Evolutionary conservation across 2,113 vertebrate species (phyloP).

Genomic region (Tyrannus savana): DNA sequence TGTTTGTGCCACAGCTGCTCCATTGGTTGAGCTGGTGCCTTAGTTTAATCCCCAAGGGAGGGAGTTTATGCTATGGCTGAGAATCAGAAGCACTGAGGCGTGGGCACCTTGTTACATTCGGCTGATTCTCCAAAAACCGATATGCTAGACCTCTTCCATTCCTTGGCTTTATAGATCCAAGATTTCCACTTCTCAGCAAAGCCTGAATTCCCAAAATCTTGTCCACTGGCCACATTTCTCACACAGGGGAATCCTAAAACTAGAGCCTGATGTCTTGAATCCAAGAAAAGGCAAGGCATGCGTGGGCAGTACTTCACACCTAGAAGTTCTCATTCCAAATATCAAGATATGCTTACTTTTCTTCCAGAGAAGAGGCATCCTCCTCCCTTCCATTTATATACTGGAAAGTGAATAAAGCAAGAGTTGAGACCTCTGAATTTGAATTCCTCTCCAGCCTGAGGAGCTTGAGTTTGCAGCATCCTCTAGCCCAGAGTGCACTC

Average conservation of each 20-base stretch:
- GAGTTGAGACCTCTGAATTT: neutral
- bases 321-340: neutral
- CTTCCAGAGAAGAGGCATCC: neutral
- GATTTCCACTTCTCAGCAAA: neutral
- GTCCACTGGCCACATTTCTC: neutral
- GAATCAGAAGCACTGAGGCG: rapidly evolving
- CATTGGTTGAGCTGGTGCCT: neutral
- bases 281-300: neutral
- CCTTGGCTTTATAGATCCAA: neutral
- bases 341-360: neutral
- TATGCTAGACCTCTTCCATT: neutral
- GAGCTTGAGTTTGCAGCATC: neutral
- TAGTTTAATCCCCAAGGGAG: neutral
- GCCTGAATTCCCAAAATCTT: neutral
- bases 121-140: neutral
- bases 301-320: neutral
- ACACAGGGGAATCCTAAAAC: neutral
- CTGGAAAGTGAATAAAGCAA: neutral
- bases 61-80: neutral
- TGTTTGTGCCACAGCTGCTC: neutral
- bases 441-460: neutral
- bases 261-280: neutral
- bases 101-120: rapidly evolving
- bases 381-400: neutral
- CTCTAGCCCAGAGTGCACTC: rapidly evolving